Evolutionary conservation across 1,140 invertebrate species (phyloP).

Genomic region (Pseudomyrmex dendroicus): DNA sequence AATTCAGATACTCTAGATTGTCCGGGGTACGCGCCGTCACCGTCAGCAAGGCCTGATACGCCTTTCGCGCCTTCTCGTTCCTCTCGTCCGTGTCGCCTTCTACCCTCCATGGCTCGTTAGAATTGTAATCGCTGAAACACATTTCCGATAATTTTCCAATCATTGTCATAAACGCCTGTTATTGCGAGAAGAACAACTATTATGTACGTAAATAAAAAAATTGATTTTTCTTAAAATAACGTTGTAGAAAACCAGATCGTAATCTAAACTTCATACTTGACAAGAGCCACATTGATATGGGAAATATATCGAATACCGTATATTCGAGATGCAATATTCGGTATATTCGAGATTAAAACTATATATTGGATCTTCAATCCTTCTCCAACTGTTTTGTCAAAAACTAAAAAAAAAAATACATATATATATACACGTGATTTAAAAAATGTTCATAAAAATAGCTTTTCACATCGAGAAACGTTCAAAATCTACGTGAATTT

Average conservation of each 20-base stretch:
- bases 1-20: constrained; percentile 90
- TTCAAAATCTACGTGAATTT: too few relatives aligned
- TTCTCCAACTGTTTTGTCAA: too few relatives aligned
- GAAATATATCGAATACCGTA: neutral
- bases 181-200: neutral
- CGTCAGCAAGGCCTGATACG: constrained; percentile 95
- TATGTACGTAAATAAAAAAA: too few relatives aligned
- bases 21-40: constrained; percentile 95
- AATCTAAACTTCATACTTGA: neutral
- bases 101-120: constrained; percentile 92
- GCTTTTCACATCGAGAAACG: neutral
- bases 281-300: too few relatives aligned
- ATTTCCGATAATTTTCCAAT: neutral
- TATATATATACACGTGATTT: too few relatives aligned
- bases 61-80: constrained; percentile 94
- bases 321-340: neutral
- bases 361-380: neutral
- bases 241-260: neutral
- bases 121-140: constrained; percentile 81
- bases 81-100: constrained; percentile 91
- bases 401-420: too few relatives aligned
- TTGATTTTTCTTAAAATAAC: neutral
- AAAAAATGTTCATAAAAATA: neutral
- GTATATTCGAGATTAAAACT: neutral
- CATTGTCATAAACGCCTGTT: neutral